Base-by-base conservation (phyloP, 2,113 vertebrate species). In the Myxocyprinus asiaticus region DNA sequence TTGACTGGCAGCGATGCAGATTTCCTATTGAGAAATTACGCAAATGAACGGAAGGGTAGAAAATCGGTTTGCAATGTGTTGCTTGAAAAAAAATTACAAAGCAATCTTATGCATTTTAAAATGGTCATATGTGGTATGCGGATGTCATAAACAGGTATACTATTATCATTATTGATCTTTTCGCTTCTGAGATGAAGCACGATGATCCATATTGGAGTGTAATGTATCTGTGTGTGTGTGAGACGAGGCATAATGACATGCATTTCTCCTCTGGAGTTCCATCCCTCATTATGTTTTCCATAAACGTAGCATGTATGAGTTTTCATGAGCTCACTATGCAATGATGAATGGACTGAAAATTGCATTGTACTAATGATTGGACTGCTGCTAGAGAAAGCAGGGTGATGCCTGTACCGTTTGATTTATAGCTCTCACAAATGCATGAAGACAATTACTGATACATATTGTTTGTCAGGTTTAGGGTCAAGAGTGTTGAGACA, bases 401-500 rank as follows among this genome's bases (percentile, higher is more conserved):
- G 79, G 71, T 85, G 83, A 86, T 89, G 86, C 88, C 81, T 47
- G 66, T 78, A 70, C 8, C 22, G 17, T 84, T 86, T 91, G 91
- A 93, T 92, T 91, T 92, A 92, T 93, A 84, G 77, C 78, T 80
- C 77, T 83, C 86, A 90, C 87, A 88, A 80, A 82, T 72, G 58
- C 85, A 85, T 87, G 84, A 85, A 88, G 86, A 86, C 84, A 89
- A 90, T 89, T 91, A 91, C 90, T 89, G 89, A 92, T 91, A 85
- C 90, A 91, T 91, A 85, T 83, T 90, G 87, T 87, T 87, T 89
- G 88, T 86, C 87, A 88, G 81, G 85, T 90, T 90, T 89, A 85
- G 91, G 90, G 90, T 92, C 93, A 90, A 89, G 88, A 86, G 83
- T 91, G 90, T 77, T 86, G 77, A 88, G 88, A 88, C 86, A 88